Percentiles rank a stretch among this genome's conserved stretches.
Evolutionary conservation across 1,140 invertebrate species (phyloP).

Genomic region (Anoplolepis gracilipes): DNA sequence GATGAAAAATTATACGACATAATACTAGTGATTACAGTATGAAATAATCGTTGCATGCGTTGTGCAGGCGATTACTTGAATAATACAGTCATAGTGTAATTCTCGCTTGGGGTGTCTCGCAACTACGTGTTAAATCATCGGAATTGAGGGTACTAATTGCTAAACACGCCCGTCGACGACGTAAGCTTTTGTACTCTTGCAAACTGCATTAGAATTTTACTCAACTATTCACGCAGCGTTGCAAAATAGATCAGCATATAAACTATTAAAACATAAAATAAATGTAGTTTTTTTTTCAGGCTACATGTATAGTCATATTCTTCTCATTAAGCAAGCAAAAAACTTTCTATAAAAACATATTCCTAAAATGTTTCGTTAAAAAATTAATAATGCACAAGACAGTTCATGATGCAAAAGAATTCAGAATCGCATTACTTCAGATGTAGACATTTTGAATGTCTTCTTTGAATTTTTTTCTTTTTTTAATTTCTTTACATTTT

Average conservation of each 20-base stretch:
- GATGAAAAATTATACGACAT: constrained; percentile 28
- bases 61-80: constrained; percentile 16
- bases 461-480: no score
- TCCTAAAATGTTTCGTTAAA: no score
- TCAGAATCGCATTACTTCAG: no score
- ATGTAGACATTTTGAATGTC: no score
- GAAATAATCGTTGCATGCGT: constrained; percentile 13
- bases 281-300: constrained; percentile 5
- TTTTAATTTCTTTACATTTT: no score
- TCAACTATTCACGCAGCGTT: background rate
- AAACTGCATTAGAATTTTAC: background rate
- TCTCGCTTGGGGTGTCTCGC: background rate
- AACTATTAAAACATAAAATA: background rate
- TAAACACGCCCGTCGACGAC: background rate
- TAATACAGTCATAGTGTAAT: constrained; percentile 36
- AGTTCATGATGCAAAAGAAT: no score
- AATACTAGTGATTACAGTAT: constrained; percentile 42
- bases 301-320: constrained; percentile 4
- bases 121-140: background rate
- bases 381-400: no score
- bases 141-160: background rate
- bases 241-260: background rate
- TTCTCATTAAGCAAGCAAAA: no score
- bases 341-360: no score
- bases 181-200: background rate